Percentiles rank a stretch among this genome's conserved stretches.
Conservation (phyloP, 2,888 invertebrate species). For the Deilephila porcellus region DNA sequence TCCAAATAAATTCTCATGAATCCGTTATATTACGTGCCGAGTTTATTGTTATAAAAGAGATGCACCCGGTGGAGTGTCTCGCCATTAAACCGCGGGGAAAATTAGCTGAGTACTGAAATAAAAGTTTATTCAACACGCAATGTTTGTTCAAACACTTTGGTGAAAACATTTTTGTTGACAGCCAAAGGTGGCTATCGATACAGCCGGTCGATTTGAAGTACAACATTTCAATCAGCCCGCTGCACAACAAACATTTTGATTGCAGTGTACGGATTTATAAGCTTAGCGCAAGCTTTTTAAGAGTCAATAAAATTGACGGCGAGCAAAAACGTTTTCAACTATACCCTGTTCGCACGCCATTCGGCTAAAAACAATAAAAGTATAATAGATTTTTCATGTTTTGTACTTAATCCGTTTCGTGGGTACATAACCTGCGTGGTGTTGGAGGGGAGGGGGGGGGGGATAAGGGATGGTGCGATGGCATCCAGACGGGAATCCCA, state of each 20-base stretch:
- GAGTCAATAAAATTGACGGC: slow-evolving; percentile 71
- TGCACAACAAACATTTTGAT: slow-evolving; percentile 47
- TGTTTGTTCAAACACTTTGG: slow-evolving; percentile 20
- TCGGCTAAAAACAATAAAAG: slow-evolving; percentile 69
- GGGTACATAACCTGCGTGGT: slow-evolving; percentile 25
- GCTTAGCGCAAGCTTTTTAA: slow-evolving; percentile 67
- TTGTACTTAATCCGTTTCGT: slow-evolving; percentile 65
- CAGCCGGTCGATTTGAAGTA: slow-evolving; percentile 10
- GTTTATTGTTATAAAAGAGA: slow-evolving; percentile 24
- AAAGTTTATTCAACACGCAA: slow-evolving; percentile 11
- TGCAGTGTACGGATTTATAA: slow-evolving; percentile 51
- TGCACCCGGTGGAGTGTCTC: slow-evolving; percentile 14
- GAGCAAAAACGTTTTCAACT: slow-evolving; percentile 66
- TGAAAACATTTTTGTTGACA: neutral
- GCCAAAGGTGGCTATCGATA: slow-evolving; percentile 7
- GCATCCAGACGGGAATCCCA: slow-evolving; percentile 62
- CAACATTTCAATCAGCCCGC: slow-evolving; percentile 22
- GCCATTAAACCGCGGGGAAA: slow-evolving; percentile 14
- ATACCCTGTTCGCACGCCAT: slow-evolving; percentile 62
- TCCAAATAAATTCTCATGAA: slow-evolving; percentile 28
- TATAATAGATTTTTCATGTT: slow-evolving; percentile 80
- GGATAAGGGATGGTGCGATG: slow-evolving; percentile 40
- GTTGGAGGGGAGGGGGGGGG: neutral
- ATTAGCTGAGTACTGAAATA: slow-evolving; percentile 14
- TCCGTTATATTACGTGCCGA: slow-evolving; percentile 26